Base-by-base conservation (phyloP, 64 coral and sea anemone species). In the Pachyseris speciosa region DNA sequence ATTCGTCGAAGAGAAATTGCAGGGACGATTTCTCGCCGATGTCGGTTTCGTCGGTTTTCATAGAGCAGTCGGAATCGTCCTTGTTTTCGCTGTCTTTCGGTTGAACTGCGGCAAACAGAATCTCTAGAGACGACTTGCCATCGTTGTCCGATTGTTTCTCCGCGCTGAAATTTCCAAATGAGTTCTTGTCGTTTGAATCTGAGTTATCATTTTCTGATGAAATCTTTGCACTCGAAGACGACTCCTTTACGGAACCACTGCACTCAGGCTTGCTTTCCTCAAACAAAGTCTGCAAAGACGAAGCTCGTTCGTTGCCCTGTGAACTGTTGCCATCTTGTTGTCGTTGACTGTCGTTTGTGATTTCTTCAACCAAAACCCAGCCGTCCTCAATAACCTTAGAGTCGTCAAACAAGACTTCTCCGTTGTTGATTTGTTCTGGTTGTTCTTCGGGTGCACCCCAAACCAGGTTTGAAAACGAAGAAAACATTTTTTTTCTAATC, bases 341-440 rank as follows among this genome's bases (percentile, higher is more conserved):
- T 45, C 72, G 48, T 2, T 74, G 63, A 26, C 65, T 72, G 32
- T 33, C 32, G 30, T 53, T 15, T 32, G 9, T 16, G 44, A 67
- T 75, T 81, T 93, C 78, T 69, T 93, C 84, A 40, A 93, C 84
- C 84, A 85, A 88, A 36, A 93, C 91, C 91, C 91, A 93, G 24
- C 88, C 91, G 30, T 93, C 91, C 22, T 93, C 91, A 39, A 60
- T 87, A 12, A 86, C 68, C 44, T 67, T 67, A 3, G 91, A 80
- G 84, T 93, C 91, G 61, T 93, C 91, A 32, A 72, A 44, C 5
- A 27, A 65, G 3, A 59, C 19, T 34, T 57, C 45, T 41, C 16
- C 49, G 28, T 25, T 77, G 33, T 50, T 75, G 16, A 39, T 19
- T 20, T 15, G 33, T 47, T 37, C 50, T 19, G 32, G 37, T 5